Evolutionary conservation across 2,888 invertebrate species (phyloP), one percentile per base, ranked within the genome.

Genomic region (Halocaridina rubra): DNA sequence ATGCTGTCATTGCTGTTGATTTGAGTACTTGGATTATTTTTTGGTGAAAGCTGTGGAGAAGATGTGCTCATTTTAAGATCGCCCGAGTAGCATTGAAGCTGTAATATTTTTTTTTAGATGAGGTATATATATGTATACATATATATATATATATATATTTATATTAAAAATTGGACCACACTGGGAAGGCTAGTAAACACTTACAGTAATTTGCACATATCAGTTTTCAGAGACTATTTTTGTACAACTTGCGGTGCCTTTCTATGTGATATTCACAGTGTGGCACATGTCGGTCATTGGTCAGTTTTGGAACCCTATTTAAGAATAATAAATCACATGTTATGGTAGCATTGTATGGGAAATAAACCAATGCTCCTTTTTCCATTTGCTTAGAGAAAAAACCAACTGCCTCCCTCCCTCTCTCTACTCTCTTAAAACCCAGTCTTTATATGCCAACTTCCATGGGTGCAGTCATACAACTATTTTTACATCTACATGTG

Each of bases 161-260:
- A 78, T 77, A 78, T 77, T 29, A 71, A 84, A 53, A 84, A 84
- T 84, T 84, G 82, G 82, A 84, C 82, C 82, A 84, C 82, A 84
- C 82, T 84, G 82, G 82, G 82, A 84, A 84, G 82, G 82, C 82
- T 84, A 84, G 82, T 84, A 84, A 84, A 84, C 82, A 84, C 82
- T 84, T 77, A 84, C 82, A 84, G 77, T 84, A 81, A 86, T 81
- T 81, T 82, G 81, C 85, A 87, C 87, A 87, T 87, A 87, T 87
- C 87, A 87, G 84, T 87, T 84, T n/a, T 86, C 85, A 85, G 87
- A 87, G 84, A 79, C 85, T 87, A 87, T 87, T 87, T 87, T 87
- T 87, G 87, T 87, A 87, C 81, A 87, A 87, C 87, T n/a, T 87
- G 81, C 81, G 85, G 87, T 87, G 87, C 87, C 87, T 87, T 87